These are phyloP conservation scores for Empidonax alnorum DNA, from an alignment of 2,113 vertebrate genomes.

Conservation along the genomic window DNA sequence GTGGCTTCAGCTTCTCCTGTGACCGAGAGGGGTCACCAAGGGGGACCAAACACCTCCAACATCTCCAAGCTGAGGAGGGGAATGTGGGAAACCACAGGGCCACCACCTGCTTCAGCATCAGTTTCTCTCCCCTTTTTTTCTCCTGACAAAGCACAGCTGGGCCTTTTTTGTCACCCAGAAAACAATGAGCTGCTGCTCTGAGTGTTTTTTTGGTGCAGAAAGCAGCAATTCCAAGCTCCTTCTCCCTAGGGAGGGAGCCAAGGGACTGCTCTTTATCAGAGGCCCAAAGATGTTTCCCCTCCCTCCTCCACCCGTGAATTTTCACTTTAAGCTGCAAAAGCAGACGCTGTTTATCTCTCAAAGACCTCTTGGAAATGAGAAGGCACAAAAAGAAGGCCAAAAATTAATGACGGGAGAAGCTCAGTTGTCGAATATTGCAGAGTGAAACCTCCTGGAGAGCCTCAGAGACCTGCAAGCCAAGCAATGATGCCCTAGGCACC, in stretches of 20 bases:
- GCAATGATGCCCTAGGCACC: not conserved
- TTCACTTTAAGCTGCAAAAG: slow-evolving; percentile 2
- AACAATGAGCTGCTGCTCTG: not conserved
- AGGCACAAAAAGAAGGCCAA: not conserved
- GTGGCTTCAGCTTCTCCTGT: not conserved
- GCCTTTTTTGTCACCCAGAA: not conserved
- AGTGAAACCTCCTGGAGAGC: not conserved
- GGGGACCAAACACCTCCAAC: not conserved
- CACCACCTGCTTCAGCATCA: not conserved
- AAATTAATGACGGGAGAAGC: not conserved
- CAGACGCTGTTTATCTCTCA: not conserved
- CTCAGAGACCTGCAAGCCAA: not conserved
- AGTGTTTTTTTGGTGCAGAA: not conserved
- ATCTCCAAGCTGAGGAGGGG: not conserved
- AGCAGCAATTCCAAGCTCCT: not conserved
- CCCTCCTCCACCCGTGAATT: not conserved
- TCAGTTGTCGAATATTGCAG: not conserved
- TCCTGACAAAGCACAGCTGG: not conserved
- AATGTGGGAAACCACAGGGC: not conserved
- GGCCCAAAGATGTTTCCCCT: not conserved
- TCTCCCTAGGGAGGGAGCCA: not conserved
- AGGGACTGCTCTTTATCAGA: not conserved
- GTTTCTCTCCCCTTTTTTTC: not conserved
- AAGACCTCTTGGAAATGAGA: not conserved
- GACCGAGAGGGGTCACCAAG: not conserved